Evolutionary conservation across 2,113 vertebrate genomes (phyloP).

Genomic region (Grus americana): DNA sequence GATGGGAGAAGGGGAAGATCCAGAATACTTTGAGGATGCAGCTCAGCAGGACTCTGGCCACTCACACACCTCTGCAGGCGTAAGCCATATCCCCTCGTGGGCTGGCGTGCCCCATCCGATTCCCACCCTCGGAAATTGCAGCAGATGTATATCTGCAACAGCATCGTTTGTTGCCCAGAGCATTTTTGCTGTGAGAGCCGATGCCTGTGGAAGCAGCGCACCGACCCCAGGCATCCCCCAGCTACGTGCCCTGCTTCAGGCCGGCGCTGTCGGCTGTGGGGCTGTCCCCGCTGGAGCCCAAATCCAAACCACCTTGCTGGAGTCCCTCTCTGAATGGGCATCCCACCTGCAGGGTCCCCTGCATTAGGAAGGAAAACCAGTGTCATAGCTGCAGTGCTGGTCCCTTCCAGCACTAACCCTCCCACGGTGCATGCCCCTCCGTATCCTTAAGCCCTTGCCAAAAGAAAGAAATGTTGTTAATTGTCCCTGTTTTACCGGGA

Average conservation of each 20-base stretch:
- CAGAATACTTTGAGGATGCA: neutral
- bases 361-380: neutral
- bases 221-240: no score
- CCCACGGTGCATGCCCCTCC: fast-evolving
- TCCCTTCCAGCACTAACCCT: neutral
- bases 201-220: neutral
- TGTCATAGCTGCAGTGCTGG: fast-evolving
- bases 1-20: neutral
- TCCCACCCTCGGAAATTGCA: neutral
- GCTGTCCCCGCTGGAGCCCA: neutral
- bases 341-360: no score
- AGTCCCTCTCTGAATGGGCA: no score
- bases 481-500: neutral
- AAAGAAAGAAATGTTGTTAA: neutral
- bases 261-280: neutral
- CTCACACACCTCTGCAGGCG: neutral
- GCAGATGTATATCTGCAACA: neutral
- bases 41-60: neutral
- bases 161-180: neutral
- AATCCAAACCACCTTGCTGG: neutral
- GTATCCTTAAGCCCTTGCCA: neutral
- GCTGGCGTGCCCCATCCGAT: neutral
- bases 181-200: neutral
- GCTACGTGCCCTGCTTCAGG: neutral
- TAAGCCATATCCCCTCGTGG: fast-evolving